Conservation (phyloP, 2,113 vertebrate species). For the Steatornis caripensis region DNA sequence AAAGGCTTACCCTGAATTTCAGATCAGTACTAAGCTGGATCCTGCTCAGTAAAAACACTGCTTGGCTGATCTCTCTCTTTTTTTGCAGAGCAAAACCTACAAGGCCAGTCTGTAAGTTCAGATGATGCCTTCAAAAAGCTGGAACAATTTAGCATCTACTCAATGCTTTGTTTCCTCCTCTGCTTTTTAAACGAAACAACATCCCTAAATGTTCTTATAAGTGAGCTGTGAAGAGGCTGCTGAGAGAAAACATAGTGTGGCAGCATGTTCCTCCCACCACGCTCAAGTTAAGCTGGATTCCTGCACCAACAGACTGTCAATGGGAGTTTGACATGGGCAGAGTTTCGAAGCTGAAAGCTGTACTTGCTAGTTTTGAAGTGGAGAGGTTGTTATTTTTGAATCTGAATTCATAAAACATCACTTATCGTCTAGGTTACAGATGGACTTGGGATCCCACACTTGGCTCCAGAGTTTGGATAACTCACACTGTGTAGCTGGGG, state of each 20-base stretch:
- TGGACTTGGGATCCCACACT: slow-evolving; percentile 52
- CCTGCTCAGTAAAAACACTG: neutral
- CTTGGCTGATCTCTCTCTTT: neutral
- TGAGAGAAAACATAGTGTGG: neutral
- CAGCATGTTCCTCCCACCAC: slow-evolving; percentile 15
- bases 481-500: slow-evolving; percentile 25
- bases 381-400: slow-evolving; percentile 42
- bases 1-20: neutral
- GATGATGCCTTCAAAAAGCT: neutral
- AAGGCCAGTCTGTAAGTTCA: neutral
- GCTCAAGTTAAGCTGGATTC: slow-evolving; percentile 1
- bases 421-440: slow-evolving; percentile 39
- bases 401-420: slow-evolving; percentile 25
- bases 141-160: neutral
- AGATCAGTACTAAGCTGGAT: neutral
- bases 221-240: neutral
- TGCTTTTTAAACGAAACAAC: neutral
- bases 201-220: neutral
- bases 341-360: slow-evolving; percentile 33
- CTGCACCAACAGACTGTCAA: slow-evolving; percentile 39
- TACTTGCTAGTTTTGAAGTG: slow-evolving; percentile 10
- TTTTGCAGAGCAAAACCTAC: neutral
- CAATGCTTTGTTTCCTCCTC: neutral
- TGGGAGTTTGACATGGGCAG: slow-evolving; percentile 25
- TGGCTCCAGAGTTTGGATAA: slow-evolving; percentile 20